Conservation (phyloP, 2,888 invertebrate genomes). For the Meloe dianella region DNA sequence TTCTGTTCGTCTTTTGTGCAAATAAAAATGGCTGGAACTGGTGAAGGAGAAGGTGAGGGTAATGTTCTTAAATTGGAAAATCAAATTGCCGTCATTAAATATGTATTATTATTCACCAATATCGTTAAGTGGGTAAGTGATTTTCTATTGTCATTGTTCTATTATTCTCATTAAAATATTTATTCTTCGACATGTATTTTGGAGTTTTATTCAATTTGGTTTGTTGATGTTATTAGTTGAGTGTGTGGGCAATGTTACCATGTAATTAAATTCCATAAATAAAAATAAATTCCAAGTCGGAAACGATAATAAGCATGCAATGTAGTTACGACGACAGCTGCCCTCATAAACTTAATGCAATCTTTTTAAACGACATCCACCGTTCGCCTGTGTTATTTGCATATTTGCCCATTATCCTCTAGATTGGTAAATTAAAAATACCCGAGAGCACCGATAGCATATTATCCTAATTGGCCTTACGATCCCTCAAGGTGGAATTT, state of each 20-base stretch:
- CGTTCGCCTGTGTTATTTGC: constrained; percentile 40
- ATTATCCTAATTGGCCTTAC: constrained; percentile 45
- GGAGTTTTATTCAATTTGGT: neutral
- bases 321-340: constrained; percentile 48
- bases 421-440: constrained; percentile 46
- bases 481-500: constrained; percentile 44
- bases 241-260: constrained; percentile 32
- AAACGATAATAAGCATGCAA: constrained; percentile 56
- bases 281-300: constrained; percentile 51
- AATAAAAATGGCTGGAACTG: constrained; percentile 64
- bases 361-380: constrained; percentile 41
- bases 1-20: neutral
- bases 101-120: constrained; percentile 81
- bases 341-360: constrained; percentile 41
- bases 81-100: constrained; percentile 81
- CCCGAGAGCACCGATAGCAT: constrained; percentile 35
- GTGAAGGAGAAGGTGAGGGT: constrained; percentile 64
- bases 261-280: constrained; percentile 55
- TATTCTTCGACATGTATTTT: neutral
- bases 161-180: neutral
- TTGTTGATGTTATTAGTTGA: neutral
- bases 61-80: constrained; percentile 70
- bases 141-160: constrained; percentile 10
- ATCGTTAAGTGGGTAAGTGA: constrained; percentile 78
- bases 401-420: constrained; percentile 45